Evolutionary conservation across 2,888 invertebrate species (phyloP), one percentile per base, ranked within the genome.

Genomic region (Pheosia gnoma): DNA sequence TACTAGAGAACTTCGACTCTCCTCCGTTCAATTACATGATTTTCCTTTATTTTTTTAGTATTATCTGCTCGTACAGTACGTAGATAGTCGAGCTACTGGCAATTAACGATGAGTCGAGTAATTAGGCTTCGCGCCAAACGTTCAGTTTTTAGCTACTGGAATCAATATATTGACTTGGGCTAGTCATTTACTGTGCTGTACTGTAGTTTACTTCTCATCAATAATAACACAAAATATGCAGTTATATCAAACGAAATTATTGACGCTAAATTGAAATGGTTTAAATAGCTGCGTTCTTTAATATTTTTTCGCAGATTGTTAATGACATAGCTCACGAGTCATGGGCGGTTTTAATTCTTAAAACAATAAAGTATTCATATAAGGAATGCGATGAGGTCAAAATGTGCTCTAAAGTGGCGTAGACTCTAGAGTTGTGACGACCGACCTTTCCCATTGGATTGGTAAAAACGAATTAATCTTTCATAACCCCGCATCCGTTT

Each of bases 111-210:
- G 72, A 76, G 71, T 68, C 61, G 25, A 62, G 71, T 75, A 79
- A 79, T 81, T 81, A 78, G 81, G 81, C 75, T 3, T 62, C 60
- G 58, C 59, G 75, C 80, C 72, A 78, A 75, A 71, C 61, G 61
- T 45, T 61, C 66, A 70, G 62, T 65, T 69, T 75, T 72, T 72
- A 66, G 61, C 61, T 70, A 65, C 51, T 65, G 60, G 47, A 70
- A 68, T 71, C 70, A 68, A 73, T 73, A 57, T 57, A n/a, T 58
- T 61, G 58, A 58, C 63, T 52, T 7, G 47, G 47, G 8, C 25
- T 25, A 51, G 51, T n/a, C 25, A 25, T 51, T 47, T 47, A 47
- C 9, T 47, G 10, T n/a, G 1, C 47, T 11, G 47, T 47, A 10
- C 11, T 4, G 4, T 47, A 47, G 47, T 47, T 47, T n/a, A 47